Evolutionary conservation across 2,113 vertebrate species (phyloP).

Genomic region (Hippocampus guttulatus): DNA sequence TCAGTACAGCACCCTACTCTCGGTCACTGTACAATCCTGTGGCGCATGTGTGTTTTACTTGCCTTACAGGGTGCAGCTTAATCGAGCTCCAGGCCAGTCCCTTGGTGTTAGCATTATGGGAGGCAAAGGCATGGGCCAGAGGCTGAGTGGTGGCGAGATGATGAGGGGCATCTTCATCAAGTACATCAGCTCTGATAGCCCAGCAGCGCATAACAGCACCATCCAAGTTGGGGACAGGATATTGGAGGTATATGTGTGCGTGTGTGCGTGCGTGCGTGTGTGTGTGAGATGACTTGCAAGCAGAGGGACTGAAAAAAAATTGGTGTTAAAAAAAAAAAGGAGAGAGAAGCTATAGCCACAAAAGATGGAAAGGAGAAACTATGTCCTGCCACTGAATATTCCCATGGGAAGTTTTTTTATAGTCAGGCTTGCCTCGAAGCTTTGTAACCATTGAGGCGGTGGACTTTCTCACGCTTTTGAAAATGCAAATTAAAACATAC

Average conservation of each 20-base stretch:
- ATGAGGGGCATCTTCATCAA: conserved; percentile 98
- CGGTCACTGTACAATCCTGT: background rate
- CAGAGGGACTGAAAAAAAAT: background rate
- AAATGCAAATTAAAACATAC: background rate
- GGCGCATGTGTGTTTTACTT: conserved; percentile 12
- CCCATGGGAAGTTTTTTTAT: no score
- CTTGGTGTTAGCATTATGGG: conserved; percentile 96
- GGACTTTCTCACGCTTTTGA: background rate
- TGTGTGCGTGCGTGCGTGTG: conserved; percentile 3
- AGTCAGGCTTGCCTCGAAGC: background rate
- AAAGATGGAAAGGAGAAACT: background rate
- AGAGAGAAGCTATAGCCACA: conserved; percentile 3
- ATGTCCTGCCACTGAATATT: background rate
- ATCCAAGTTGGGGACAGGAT: conserved; percentile 91
- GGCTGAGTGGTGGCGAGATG: conserved; percentile 89
- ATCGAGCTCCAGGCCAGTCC: conserved; percentile 83
- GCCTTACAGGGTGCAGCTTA: conserved; percentile 80
- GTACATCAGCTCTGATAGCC: conserved; percentile 88
- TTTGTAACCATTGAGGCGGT: background rate
- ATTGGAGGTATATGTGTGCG: conserved; percentile 78
- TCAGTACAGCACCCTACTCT: background rate
- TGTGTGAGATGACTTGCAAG: conserved; percentile 18
- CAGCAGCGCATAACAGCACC: conserved; percentile 84
- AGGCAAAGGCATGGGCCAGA: conserved; percentile 92
- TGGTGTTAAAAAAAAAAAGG: no score